Base-by-base conservation (phyloP, 2,888 invertebrate species). In the Thecocarcelia acutangulata region DNA sequence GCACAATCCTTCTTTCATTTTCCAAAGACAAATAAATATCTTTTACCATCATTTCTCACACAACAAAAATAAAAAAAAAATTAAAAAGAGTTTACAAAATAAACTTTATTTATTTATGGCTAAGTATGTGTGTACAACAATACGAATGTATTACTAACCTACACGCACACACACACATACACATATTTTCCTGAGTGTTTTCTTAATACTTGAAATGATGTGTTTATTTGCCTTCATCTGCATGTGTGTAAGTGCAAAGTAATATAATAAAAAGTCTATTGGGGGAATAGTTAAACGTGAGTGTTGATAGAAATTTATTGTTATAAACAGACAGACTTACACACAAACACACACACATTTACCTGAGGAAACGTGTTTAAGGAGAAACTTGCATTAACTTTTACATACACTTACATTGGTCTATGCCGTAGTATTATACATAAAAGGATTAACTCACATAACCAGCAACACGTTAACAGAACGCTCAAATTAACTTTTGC, bases 281-380 rank as follows among this genome's bases (percentile, higher is more conserved):
- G 58, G 61, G 72, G 50, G 52, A 74, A 77, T 54, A 59, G 77
- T 78, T 70, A 59, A 64, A 74, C 50, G 69, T 46, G 69, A 82
- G 81, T 82, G 77, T 82, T 82, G 77, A 82, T 82, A 78, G 77
- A 82, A 82, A 78, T 82, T 82, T 82, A 82, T 82, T 82, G 76
- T 83, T 75, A 70, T 72, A 78, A 78, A 52, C 52, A 63, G 68
- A 58, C 74, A 69, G 40, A 69, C 63, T 24, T 1, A 44, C 44
- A 75, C 11, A 46, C 59, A 63, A 1, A 17, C 13, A 37, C 17
- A 46, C 28, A 63, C 33, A 33, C 33, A 28, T 28, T 4, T 28
- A 28, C 28, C 28, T 6, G 33, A 33, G 8, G 33, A 11, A 9
- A 13, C n/a, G 50, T 48, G 13, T 61, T 24, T 19, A 37, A 13